Base-by-base conservation (phyloP, 2,797 vertebrate species). In the Acanthurus leucopareius region DNA sequence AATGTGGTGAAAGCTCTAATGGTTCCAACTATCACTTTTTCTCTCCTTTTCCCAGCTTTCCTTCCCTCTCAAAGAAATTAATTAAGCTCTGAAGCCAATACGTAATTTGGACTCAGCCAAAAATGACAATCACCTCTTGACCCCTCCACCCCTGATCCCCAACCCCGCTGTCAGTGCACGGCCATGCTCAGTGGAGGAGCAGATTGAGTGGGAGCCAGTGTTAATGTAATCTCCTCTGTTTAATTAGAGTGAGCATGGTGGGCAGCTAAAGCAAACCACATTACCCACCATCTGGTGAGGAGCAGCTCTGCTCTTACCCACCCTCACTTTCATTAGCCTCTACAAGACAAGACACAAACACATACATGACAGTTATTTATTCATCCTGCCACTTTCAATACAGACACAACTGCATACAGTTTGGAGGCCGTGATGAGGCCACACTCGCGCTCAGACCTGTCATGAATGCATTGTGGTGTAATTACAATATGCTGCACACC, bases 201-300 rank as follows among this genome's bases (percentile, higher is more conserved):
- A 90, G 93, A 92, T 90, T 93, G 92, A 90, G 87, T 82, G 78
- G 82, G 80, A 90, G 90, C 77, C 80, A 52, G 79, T 74, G 87
- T 81, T 92, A 92, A 93, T 92, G 89, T 90, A 93, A 94, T 94
- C 93, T 91, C 85, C 89, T 90, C 90, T 89, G 92, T 93, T 93
- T 94, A 95, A 95, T 95, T 94, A 93, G 88, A 93, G 83, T 61
- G 76, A 93, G 89, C 86, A 28, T 93, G 80, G 92, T 91, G 92
- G 93, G 92, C 91, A 93, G 90, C 86, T 86, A 90, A 90, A 91
- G 86, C 87, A 93, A 91, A 92, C 88, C 90, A 87, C 94, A 95
- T 93, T 93, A 93, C 73, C 88, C 89, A 79, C 94, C 93, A 95
- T 94, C 94, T 95, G 93, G 82, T 85, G 83, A 70, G 76, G 86